Base-by-base conservation (phyloP, 2,888 invertebrate genomes). In the Rhingia campestris region DNA sequence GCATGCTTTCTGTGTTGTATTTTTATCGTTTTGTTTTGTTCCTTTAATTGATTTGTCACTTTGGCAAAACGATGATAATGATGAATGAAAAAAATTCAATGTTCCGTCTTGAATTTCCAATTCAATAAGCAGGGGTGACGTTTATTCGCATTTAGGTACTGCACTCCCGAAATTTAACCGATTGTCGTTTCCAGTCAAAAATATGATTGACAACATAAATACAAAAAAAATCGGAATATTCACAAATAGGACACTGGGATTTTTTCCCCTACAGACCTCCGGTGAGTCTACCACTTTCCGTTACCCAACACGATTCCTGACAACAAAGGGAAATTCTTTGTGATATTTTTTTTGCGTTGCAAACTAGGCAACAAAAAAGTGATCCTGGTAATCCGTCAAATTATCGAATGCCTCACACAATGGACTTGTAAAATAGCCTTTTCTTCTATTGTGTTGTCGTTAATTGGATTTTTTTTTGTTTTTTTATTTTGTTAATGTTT, bases 1-100 rank as follows among this genome's bases (percentile, higher is more conserved):
- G 91, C 93, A 93, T 93, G 81, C 72, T 84, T 76, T 61, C 35
- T 49, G 10, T 58, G 14, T 86, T 86, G 77, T 86, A 86, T 88
- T 86, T 88, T 81, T 87, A 87, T 66, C 14, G 32, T 66, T 73
- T 70, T 51, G 53, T 67, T 72, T 66, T 82, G 61, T 58, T 67
- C 63, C 39, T 64, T 77, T 56, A 74, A 79, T 79, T 74, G 80
- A 80, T 74, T 74, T 80, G 84, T 84, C 80, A 84, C 84, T 84
- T 84, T 74, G 47, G 43, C 64, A 54, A 58, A 82, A 61, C 51
- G 35, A 59, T 69, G 41, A 47, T 47, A 43, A 66, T 56, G 9
- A 49, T 22, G 47, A 49, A 49, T 22, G 10, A 37, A 32, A 30
- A 64, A 61, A 73, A 59, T 47, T 53, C 76, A 53, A 41, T 81